phyloP scores from a whole-genome alignment of 2,797 vertebrate species.

The Myotis myotis region DNA sequence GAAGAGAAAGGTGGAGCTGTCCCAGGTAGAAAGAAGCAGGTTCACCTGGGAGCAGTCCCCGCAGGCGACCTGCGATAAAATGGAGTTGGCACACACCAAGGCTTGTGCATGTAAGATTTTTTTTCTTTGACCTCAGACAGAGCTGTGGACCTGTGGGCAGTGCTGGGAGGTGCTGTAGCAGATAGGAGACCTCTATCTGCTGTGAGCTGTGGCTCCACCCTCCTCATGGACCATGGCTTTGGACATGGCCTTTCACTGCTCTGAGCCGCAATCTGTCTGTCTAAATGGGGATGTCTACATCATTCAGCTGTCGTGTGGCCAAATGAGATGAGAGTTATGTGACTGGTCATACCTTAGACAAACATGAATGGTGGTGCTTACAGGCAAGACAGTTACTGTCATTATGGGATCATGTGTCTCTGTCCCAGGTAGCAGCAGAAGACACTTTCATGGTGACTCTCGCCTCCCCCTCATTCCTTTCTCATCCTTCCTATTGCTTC shows the following conservation, averaged over 20 bases:
- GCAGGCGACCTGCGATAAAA: neutral
- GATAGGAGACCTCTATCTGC: neutral
- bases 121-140: neutral
- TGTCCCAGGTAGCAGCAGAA: neutral
- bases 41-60: neutral
- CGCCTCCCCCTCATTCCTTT: accelerated
- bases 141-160: neutral
- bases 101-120: neutral
- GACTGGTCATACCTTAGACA: too few relatives aligned
- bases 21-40: neutral
- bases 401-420: neutral
- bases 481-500: neutral
- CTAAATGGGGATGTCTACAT: too few relatives aligned
- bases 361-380: accelerated
- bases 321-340: neutral
- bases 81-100: neutral
- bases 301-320: neutral
- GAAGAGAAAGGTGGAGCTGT: neutral
- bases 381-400: neutral
- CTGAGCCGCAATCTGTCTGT: too few relatives aligned
- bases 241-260: neutral
- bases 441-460: neutral
- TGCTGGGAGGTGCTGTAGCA: neutral
- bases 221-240: neutral
- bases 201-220: neutral